Evolutionary conservation across 1,140 invertebrate species (phyloP).

Genomic region (Drosophila baimaii): DNA sequence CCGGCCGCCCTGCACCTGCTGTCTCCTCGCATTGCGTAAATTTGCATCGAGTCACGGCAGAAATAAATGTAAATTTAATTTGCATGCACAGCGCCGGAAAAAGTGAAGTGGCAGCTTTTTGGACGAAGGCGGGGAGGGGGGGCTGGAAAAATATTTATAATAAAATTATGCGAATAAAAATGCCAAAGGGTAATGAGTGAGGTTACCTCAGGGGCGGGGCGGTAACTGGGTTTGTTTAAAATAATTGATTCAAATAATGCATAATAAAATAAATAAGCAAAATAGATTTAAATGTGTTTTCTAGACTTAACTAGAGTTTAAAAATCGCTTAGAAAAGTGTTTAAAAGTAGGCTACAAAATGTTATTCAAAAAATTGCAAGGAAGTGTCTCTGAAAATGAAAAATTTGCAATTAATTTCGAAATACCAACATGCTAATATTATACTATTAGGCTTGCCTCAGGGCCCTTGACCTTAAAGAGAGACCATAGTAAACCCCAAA

Average conservation of each 20-base stretch:
- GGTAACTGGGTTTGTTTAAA: conserved; percentile 3
- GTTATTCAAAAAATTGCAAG: too few relatives aligned
- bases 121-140: too few relatives aligned
- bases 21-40: conserved; percentile 56
- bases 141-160: conserved; percentile 53
- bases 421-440: neutral
- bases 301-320: too few relatives aligned
- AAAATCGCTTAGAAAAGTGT: too few relatives aligned
- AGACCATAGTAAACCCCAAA: neutral
- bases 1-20: conserved; percentile 28
- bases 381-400: too few relatives aligned
- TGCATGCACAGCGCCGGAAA: conserved; percentile 42
- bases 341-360: too few relatives aligned
- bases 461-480: neutral
- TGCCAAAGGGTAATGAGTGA: neutral
- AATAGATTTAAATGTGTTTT: neutral
- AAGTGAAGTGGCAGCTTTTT: conserved; percentile 3
- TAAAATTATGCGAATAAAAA: conserved; percentile 71
- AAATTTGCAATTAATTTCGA: too few relatives aligned
- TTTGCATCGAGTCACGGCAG: conserved; percentile 73
- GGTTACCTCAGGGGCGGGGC: too few relatives aligned
- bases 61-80: conserved; percentile 78
- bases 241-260: conserved; percentile 15
- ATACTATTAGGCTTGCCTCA: too few relatives aligned
- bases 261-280: neutral